These are phyloP conservation scores for Tyria jacobaeae DNA, from an alignment of 2,888 invertebrate genomes.

Conservation along the genomic window DNA sequence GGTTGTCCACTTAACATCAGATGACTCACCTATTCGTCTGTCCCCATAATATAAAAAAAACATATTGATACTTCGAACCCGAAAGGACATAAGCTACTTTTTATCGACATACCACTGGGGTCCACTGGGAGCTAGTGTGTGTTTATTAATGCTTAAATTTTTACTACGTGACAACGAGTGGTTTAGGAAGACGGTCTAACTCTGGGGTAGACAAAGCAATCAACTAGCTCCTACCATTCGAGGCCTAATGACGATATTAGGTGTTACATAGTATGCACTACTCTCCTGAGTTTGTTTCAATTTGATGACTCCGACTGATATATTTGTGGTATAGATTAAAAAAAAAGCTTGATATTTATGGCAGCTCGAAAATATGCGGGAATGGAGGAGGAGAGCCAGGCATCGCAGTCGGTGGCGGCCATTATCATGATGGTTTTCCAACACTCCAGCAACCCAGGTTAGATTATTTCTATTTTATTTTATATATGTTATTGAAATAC, in stretches of 20 bases:
- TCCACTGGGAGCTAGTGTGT: no score
- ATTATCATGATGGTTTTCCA: conserved; percentile 99
- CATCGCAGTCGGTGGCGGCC: conserved; percentile 95
- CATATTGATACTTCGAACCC: no score
- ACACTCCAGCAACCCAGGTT: conserved; percentile 96
- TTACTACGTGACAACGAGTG: background rate
- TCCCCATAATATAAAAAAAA: no score
- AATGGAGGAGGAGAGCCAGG: conserved; percentile 92
- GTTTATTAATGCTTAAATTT: no score
- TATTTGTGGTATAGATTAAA: background rate
- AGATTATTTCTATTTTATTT: conserved; percentile 16
- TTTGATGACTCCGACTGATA: background rate
- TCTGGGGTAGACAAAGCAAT: background rate
- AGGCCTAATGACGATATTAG: no score
- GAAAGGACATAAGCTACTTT: no score
- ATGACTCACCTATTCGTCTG: no score
- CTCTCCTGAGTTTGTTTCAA: background rate
- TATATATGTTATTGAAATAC: no score
- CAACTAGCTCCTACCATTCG: no score
- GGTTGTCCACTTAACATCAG: no score
- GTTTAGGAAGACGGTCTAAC: background rate
- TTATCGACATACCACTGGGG: no score
- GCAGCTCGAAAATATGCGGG: conserved; percentile 90
- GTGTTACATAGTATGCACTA: no score
- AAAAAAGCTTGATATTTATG: conserved; percentile 7